Evolutionary conservation across 2,888 invertebrate species (phyloP).

Genomic region (Dinocampus coccinellae): DNA sequence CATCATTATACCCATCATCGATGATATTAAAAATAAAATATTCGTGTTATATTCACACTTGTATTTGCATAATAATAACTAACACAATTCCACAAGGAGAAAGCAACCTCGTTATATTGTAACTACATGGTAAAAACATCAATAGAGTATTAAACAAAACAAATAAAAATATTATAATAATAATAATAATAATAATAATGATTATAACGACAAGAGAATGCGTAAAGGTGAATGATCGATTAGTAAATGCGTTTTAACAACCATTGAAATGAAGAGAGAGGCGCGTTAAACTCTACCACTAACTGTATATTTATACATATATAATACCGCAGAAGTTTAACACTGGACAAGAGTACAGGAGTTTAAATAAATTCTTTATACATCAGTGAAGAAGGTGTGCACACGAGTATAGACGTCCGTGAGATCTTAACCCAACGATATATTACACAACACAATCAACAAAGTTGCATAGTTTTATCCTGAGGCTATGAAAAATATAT

Average conservation of each 20-base stretch:
- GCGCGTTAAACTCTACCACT: constrained; percentile 1
- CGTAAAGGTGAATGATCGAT: constrained; percentile 48
- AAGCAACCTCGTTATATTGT: constrained; percentile 37
- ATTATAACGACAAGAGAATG: constrained; percentile 37
- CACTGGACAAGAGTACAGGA: neutral
- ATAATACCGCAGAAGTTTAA: no score
- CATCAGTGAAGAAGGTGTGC: constrained; percentile 1
- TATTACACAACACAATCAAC: constrained; percentile 19
- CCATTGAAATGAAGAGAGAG: no score
- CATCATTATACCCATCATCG: neutral
- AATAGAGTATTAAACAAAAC: neutral
- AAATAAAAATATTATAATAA: no score
- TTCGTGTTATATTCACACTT: neutral
- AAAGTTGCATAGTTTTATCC: constrained; percentile 25
- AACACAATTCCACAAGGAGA: constrained; percentile 36
- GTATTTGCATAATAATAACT: constrained; percentile 21
- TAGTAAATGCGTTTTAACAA: constrained; percentile 22
- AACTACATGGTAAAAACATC: constrained; percentile 7
- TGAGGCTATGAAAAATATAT: constrained; percentile 21
- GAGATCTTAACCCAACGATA: constrained; percentile 19
- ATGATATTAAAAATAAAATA: neutral
- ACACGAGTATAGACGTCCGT: neutral
- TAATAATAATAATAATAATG: no score
- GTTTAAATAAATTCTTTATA: neutral
- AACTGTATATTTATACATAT: constrained; percentile 14